Percentiles rank a stretch among this genome's conserved stretches.
phyloP scores from a whole-genome alignment of 2,888 invertebrate species.

The Neoscelio sp. region DNA sequence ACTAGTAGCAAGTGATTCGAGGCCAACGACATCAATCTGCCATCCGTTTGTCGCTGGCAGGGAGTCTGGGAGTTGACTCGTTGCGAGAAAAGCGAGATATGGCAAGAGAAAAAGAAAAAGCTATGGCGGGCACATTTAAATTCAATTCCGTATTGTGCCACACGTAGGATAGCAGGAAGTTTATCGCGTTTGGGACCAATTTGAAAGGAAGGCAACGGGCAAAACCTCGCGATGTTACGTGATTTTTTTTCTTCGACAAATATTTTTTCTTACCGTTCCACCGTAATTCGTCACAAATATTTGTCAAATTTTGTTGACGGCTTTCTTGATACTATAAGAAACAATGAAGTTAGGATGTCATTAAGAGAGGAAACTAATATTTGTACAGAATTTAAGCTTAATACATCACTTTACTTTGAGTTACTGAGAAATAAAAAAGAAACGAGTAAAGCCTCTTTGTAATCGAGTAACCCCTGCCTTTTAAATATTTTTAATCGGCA shows the following conservation, averaged over 20 bases:
- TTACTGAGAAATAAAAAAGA: constrained; percentile 47
- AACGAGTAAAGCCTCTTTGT: constrained; percentile 80
- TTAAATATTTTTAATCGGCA: constrained; percentile 82
- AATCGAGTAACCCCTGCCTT: constrained; percentile 78
- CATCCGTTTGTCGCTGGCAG: constrained; percentile 75
- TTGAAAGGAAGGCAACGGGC: constrained; percentile 67
- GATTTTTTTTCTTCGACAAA: constrained; percentile 47
- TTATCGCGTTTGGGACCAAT: constrained; percentile 80
- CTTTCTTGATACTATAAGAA: constrained; percentile 58
- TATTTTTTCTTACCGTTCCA: constrained; percentile 44
- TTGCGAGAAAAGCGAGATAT: constrained; percentile 48
- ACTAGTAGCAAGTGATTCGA: constrained; percentile 68
- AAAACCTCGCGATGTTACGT: constrained; percentile 61
- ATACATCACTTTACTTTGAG: not conserved
- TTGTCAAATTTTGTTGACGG: constrained; percentile 70
- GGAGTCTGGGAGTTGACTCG: constrained; percentile 61
- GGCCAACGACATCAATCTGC: constrained; percentile 80
- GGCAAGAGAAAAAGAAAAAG: constrained; percentile 34
- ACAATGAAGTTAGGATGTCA: no score
- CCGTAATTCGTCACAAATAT: constrained; percentile 63
- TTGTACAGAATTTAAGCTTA: no score
- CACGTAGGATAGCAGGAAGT: constrained; percentile 69
- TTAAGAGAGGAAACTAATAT: not conserved
- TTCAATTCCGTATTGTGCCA: constrained; percentile 77
- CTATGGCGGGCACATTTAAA: constrained; percentile 75